Evolutionary conservation across 2,797 vertebrate species (phyloP).

Genomic region (Lepilemur septentrionalis): DNA sequence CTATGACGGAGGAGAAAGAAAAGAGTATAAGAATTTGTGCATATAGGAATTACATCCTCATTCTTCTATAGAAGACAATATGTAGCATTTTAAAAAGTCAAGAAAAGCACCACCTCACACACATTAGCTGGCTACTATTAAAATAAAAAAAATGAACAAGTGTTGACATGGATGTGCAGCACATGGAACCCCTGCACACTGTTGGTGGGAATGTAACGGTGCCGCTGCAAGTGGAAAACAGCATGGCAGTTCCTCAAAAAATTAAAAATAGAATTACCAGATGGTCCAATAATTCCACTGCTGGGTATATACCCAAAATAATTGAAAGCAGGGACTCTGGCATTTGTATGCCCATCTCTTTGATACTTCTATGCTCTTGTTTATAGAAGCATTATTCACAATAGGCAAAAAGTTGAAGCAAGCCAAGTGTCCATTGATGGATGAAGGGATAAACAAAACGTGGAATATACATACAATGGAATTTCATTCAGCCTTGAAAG

Average conservation of each 20-base stretch:
- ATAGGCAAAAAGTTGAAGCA: background rate
- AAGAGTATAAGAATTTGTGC: background rate
- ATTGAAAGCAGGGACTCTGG: background rate
- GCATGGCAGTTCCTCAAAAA: background rate
- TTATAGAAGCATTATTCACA: slow-evolving; percentile 13
- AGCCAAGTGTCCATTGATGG: background rate
- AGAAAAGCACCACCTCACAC: background rate
- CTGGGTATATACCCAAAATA: background rate
- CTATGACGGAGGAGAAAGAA: background rate
- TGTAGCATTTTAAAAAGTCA: background rate
- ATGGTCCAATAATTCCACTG: background rate
- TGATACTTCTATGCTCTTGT: background rate
- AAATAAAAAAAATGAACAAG: background rate
- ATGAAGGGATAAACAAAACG: background rate
- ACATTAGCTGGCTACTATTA: background rate
- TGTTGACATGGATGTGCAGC: background rate
- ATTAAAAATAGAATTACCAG: background rate
- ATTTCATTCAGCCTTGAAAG: background rate
- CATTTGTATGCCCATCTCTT: background rate
- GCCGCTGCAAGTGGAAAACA: background rate
- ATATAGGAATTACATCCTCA: background rate
- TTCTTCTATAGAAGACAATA: background rate
- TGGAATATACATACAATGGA: background rate
- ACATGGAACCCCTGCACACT: background rate
- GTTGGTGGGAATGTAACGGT: background rate